Evolutionary conservation across 2,888 invertebrate species (phyloP).

Genomic region (Aspidiotus rigidus): DNA sequence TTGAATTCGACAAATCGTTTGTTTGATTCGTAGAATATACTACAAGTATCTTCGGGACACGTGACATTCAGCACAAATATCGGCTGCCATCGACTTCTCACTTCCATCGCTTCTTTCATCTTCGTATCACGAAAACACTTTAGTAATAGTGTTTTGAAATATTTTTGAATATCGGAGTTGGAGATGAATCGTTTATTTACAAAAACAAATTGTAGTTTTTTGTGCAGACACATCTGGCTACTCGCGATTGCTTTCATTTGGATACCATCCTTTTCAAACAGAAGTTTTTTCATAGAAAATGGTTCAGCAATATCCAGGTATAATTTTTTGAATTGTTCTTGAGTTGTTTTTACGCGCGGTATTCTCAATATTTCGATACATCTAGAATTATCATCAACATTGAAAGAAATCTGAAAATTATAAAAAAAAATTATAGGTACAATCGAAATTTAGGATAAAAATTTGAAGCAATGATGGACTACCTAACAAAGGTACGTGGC

Average conservation of each 20-base stretch:
- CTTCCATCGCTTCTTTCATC: background rate
- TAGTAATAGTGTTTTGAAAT: background rate
- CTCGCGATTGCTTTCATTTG: constrained; percentile 2
- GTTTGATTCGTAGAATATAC: constrained; percentile 6
- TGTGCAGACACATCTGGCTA: background rate
- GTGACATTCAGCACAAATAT: constrained; percentile 20
- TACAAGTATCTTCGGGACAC: constrained; percentile 9
- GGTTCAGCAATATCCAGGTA: background rate
- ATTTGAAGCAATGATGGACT: too few relatives aligned
- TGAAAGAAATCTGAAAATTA: constrained; percentile 9
- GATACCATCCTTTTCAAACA: background rate
- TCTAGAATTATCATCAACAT: constrained; percentile 7
- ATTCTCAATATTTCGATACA: constrained; percentile 18
- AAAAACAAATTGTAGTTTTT: constrained; percentile 18
- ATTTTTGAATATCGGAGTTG: constrained; percentile 10
- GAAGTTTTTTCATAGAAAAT: background rate
- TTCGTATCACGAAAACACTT: background rate
- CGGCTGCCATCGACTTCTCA: background rate
- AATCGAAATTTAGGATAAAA: too few relatives aligned
- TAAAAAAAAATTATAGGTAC: too few relatives aligned
- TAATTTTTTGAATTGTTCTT: background rate
- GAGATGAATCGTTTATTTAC: constrained; percentile 20
- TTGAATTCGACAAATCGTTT: constrained; percentile 7
- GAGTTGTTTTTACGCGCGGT: constrained; percentile 1
- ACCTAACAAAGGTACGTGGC: too few relatives aligned